These are phyloP conservation scores for Gymnopithys bicolor DNA, from an alignment of 2,797 vertebrate genomes.

Conservation along the genomic window DNA sequence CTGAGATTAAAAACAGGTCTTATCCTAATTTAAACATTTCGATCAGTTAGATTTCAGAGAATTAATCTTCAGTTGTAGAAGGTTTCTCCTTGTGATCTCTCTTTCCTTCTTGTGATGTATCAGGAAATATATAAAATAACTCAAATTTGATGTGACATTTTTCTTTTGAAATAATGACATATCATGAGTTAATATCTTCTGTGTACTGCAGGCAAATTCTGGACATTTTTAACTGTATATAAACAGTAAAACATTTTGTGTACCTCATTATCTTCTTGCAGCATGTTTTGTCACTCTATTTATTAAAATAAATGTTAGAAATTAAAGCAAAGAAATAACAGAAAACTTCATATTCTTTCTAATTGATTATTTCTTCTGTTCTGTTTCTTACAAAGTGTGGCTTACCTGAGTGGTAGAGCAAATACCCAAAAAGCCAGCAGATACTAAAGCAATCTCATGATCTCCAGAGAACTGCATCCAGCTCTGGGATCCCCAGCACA, in stretches of 20 bases:
- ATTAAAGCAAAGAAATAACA: background rate
- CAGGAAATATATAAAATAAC: background rate
- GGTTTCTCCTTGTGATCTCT: background rate
- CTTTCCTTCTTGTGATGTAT: background rate
- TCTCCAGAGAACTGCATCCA: background rate
- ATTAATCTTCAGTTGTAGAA: background rate
- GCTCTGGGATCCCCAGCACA: background rate
- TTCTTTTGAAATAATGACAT: background rate
- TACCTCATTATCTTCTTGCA: background rate
- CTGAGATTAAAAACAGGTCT: background rate
- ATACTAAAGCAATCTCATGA: background rate
- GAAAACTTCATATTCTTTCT: background rate
- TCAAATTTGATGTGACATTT: background rate
- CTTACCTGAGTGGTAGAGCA: background rate
- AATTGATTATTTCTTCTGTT: background rate
- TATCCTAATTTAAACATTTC: constrained; percentile 20
- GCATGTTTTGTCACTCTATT: background rate
- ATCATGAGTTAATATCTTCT: background rate
- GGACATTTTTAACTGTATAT: background rate
- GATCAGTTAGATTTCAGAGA: background rate
- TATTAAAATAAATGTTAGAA: background rate
- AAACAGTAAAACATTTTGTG: background rate
- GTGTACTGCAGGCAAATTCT: background rate
- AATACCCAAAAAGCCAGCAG: background rate
- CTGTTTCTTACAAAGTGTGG: background rate